Base-by-base conservation (phyloP, 2,888 invertebrate species). In the Cantharis nigra region DNA sequence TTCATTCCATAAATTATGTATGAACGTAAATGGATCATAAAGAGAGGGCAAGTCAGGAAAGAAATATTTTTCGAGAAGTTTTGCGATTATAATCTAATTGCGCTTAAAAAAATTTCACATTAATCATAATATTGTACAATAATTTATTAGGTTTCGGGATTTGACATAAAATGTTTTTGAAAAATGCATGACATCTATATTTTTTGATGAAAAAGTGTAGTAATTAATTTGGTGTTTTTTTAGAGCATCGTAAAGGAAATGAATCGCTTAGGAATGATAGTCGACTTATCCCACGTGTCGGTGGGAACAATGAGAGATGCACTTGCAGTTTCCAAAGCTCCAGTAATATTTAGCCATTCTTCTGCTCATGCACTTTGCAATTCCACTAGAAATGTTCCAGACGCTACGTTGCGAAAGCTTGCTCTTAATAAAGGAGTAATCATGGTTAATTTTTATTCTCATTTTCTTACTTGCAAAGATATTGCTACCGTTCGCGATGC, bases 251-350 rank as follows among this genome's bases (percentile, higher is more conserved):
- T 96, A 80, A 93, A 92, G 84, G 96, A 96, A 90, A 96, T 96
- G 96, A 96, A 96, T 89, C 92, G 96, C 3, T 90, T 96, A 78
- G 96, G 96, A 26, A 96, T 96, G 95, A 91, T 96, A 87, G 94
- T 96, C 80, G 96, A 97, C 87, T 88, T 95, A 82, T 94, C 94
- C 9, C 95, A 96, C 89, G 95, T 96, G 72, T 95, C 95, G 7
- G 91, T 91, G 63, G 91, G 93, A 74, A 96, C 96, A 26, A 96
- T 96, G 96, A 91, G 92, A 70, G 95, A 95, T 86, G 94, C 95
- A 18, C 89, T 97, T 64, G 91, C 92, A 26, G 92, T 93, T 78
- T 93, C 94, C 33, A 92, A 93, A 84, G 95, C 96, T 13, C 96
- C 96, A 14, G 95, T 96, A 81, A 93, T 96, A 81, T 96, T 95